A percentile compares a stretch with the other conserved stretches of the same genome.
Evolutionary conservation across 2,113 vertebrate species (phyloP).

Genomic region (Emberiza fucata): DNA sequence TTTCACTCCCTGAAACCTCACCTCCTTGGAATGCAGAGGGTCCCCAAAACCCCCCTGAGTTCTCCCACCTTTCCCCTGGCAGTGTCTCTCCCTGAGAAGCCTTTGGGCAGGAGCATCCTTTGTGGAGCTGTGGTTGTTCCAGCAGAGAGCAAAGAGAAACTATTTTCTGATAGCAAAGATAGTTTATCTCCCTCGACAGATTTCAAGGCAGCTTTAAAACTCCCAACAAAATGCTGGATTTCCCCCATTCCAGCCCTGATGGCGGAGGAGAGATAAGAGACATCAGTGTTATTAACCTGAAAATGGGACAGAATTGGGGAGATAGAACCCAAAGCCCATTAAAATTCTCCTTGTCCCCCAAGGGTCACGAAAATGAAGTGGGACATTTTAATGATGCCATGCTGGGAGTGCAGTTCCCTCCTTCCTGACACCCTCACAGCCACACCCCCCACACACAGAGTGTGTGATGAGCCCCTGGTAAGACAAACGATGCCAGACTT

Average conservation of each 20-base stretch:
- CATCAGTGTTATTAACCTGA: constrained; percentile 30
- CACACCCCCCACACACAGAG: not conserved
- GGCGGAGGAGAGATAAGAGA: not conserved
- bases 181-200: constrained; percentile 50
- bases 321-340: not conserved
- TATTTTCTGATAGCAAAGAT: constrained; percentile 62
- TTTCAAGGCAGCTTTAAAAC: constrained; percentile 52
- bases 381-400: not conserved
- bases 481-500: not conserved
- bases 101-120: not conserved
- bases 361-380: not conserved
- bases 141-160: not conserved
- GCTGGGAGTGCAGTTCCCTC: not conserved
- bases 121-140: not conserved
- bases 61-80: not conserved
- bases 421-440: not conserved
- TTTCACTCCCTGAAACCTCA: not conserved
- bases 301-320: not conserved
- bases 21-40: not conserved
- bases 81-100: not conserved
- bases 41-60: not conserved
- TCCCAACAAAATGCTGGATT: constrained; percentile 37
- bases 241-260: constrained; percentile 36
- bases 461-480: rapidly evolving
- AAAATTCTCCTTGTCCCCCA: constrained; percentile 16